These are phyloP conservation scores for Echiichthys vipera DNA, from an alignment of 2,797 vertebrate genomes.

Conservation along the genomic window DNA sequence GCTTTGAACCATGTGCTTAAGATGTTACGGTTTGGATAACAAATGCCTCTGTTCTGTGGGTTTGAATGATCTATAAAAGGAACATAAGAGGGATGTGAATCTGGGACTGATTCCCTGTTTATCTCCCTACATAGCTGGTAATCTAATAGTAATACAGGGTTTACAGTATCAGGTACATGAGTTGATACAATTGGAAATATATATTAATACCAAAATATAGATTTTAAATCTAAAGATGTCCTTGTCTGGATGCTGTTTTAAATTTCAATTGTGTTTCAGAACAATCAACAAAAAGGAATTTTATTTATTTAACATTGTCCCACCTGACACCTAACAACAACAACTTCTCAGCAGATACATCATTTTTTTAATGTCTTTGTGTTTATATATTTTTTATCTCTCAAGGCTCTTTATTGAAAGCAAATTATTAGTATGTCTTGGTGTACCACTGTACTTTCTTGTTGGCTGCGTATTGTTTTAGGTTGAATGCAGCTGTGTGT, in stretches of 20 bases:
- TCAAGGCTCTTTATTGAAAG: too few relatives aligned
- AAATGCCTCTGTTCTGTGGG: constrained; percentile 6
- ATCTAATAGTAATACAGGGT: not conserved
- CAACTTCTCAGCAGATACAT: too few relatives aligned
- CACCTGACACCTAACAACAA: too few relatives aligned
- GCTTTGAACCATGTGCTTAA: constrained; percentile 19
- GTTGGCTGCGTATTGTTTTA: too few relatives aligned
- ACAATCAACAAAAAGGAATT: not conserved
- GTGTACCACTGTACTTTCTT: too few relatives aligned
- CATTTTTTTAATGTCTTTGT: too few relatives aligned
- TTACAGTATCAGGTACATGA: not conserved
- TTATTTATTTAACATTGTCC: not conserved
- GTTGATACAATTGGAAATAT: not conserved
- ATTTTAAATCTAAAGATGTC: not conserved
- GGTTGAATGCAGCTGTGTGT: too few relatives aligned
- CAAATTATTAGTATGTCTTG: too few relatives aligned
- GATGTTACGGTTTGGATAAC: not conserved
- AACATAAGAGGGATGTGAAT: not conserved
- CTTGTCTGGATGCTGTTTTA: not conserved
- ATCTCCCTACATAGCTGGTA: not conserved
- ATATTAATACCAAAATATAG: not conserved
- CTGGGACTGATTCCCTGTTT: not conserved
- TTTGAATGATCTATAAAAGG: not conserved
- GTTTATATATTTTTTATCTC: too few relatives aligned
- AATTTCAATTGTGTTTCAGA: not conserved